phyloP scores from a whole-genome alignment of 1,140 invertebrate species.

The Drosophila eugracilis region DNA sequence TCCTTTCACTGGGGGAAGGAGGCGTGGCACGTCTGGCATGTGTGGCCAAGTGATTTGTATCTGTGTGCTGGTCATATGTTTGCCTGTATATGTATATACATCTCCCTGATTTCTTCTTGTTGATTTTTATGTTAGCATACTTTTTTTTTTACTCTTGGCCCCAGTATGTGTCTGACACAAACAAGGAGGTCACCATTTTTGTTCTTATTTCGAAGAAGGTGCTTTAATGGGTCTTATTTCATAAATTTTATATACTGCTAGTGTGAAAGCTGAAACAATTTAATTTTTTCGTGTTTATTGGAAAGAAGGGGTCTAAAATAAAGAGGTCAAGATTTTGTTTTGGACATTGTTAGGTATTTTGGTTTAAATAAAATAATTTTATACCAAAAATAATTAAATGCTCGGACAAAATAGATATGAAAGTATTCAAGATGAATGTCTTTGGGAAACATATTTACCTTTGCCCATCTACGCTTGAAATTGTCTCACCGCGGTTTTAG shows the following conservation, averaged over 20 bases:
- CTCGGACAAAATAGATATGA: too few relatives aligned
- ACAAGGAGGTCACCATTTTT: slow-evolving; percentile 38
- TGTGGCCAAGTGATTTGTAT: slow-evolving; percentile 66
- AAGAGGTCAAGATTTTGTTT: too few relatives aligned
- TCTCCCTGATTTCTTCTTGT: slow-evolving; percentile 68
- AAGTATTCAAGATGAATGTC: too few relatives aligned
- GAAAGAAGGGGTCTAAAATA: neutral
- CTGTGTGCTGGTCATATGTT: slow-evolving; percentile 42
- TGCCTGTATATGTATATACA: slow-evolving; percentile 43
- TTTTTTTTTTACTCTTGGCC: slow-evolving; percentile 9
- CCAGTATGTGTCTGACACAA: slow-evolving; percentile 35
- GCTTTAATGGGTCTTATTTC: slow-evolving; percentile 64
- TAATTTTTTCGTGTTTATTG: slow-evolving; percentile 28
- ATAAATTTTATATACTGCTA: slow-evolving; percentile 55
- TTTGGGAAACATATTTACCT: too few relatives aligned
- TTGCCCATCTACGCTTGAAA: too few relatives aligned
- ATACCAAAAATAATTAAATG: too few relatives aligned
- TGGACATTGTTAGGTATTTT: too few relatives aligned
- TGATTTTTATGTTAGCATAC: slow-evolving; percentile 68
- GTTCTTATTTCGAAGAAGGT: slow-evolving; percentile 56
- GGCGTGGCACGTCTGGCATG: slow-evolving; percentile 52
- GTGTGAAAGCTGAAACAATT: slow-evolving; percentile 8
- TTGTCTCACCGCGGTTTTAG: too few relatives aligned
- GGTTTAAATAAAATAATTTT: too few relatives aligned
- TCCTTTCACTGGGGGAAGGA: neutral